Conservation (phyloP, 64 coral and sea anemone species). For the Trachythela sp. region DNA sequence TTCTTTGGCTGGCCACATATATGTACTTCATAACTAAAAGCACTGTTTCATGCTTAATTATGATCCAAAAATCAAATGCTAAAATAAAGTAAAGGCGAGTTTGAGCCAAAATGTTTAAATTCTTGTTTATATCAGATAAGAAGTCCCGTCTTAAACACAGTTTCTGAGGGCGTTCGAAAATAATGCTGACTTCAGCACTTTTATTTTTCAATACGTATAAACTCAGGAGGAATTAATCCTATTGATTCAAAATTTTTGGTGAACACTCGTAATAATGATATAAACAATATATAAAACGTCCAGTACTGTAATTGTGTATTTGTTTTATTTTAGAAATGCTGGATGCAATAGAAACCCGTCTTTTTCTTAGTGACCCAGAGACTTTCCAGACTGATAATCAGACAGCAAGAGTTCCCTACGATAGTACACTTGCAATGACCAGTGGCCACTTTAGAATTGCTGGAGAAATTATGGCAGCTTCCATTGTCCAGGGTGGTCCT, state of each 20-base stretch:
- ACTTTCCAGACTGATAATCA: not conserved
- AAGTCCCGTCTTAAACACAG: not conserved
- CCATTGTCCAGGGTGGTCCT: conserved; percentile 12
- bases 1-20: too few relatives aligned
- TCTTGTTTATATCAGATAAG: too few relatives aligned
- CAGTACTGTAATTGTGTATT: not conserved
- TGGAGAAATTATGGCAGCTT: not conserved
- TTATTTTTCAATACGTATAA: too few relatives aligned
- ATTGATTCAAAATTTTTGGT: too few relatives aligned
- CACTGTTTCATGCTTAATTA: too few relatives aligned
- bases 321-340: conserved; percentile 1
- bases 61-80: too few relatives aligned
- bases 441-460: conserved; percentile 4
- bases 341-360: conserved; percentile 1
- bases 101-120: too few relatives aligned
- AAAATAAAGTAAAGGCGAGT: too few relatives aligned
- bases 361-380: conserved; percentile 1
- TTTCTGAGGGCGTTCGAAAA: not conserved
- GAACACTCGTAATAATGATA: too few relatives aligned
- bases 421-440: conserved; percentile 9
- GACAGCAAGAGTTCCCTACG: not conserved
- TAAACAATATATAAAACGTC: not conserved
- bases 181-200: too few relatives aligned
- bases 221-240: too few relatives aligned
- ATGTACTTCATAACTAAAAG: too few relatives aligned